A percentile compares a stretch with the other conserved stretches of the same genome.
phyloP scores from a whole-genome alignment of 2,113 vertebrate genomes.

The Spea multiplicata region DNA sequence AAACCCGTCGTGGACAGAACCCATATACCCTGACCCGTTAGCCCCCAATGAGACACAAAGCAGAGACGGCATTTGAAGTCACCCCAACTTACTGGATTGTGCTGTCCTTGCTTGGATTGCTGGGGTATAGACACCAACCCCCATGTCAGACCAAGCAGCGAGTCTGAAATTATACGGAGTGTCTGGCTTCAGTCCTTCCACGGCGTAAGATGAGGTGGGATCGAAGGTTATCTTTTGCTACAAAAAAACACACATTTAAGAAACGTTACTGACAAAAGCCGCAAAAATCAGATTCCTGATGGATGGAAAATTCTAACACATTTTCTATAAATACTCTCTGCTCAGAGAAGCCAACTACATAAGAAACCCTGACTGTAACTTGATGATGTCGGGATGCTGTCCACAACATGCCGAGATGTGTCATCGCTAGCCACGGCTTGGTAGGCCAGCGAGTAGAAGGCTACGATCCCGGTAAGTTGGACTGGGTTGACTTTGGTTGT shows the following conservation, averaged over 20 bases:
- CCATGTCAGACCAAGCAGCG: slow-evolving; percentile 85
- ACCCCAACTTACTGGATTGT: slow-evolving; percentile 85
- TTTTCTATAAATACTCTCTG: too few species aligned
- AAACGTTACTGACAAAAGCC: too few species aligned
- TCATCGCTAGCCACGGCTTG: slow-evolving; percentile 89
- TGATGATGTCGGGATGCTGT: slow-evolving; percentile 70
- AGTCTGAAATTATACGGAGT: slow-evolving; percentile 84
- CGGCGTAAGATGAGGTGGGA: slow-evolving; percentile 78
- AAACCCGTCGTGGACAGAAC: not conserved
- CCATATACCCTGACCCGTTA: not conserved
- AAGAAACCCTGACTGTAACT: too few species aligned
- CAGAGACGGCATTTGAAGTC: slow-evolving; percentile 4
- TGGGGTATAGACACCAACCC: slow-evolving; percentile 85
- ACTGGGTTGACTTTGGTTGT: too few species aligned
- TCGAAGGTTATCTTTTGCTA: slow-evolving; percentile 82
- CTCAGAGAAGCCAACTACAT: too few species aligned
- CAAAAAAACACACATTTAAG: slow-evolving; percentile 34
- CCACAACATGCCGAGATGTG: slow-evolving; percentile 81
- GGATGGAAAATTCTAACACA: too few species aligned
- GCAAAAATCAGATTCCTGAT: too few species aligned
- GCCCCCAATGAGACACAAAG: not conserved
- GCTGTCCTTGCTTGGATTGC: slow-evolving; percentile 79
- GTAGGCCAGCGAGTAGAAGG: slow-evolving; percentile 92
- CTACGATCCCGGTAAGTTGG: slow-evolving; percentile 74
- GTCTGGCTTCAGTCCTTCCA: slow-evolving; percentile 89